Evolutionary conservation across 2,888 invertebrate species (phyloP).

Genomic region (Drosophila borealis): DNA sequence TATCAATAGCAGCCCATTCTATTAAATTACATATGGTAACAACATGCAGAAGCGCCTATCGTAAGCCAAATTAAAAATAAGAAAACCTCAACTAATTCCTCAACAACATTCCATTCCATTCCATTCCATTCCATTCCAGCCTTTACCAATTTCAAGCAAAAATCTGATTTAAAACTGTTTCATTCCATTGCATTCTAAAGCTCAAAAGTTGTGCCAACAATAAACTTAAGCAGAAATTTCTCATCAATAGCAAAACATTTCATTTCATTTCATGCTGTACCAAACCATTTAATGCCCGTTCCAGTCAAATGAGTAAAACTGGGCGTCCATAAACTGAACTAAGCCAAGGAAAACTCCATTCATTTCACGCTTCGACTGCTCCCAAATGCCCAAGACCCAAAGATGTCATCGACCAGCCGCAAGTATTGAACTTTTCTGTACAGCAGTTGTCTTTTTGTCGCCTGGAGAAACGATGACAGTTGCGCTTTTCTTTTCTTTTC

Average conservation of each 20-base stretch:
- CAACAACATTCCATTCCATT: too few species aligned
- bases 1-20: too few species aligned
- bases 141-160: too few species aligned
- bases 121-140: not conserved
- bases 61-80: too few species aligned
- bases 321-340: conserved; percentile 32
- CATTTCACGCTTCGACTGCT: conserved; percentile 69
- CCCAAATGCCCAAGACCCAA: conserved; percentile 42
- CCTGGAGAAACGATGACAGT: conserved; percentile 70
- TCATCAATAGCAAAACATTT: conserved; percentile 5
- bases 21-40: too few species aligned
- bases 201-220: conserved; percentile 7
- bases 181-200: not conserved
- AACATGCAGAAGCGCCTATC: too few species aligned
- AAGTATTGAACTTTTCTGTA: conserved; percentile 47
- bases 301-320: conserved; percentile 23
- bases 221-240: conserved; percentile 1
- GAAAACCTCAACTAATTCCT: too few species aligned
- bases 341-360: conserved; percentile 54
- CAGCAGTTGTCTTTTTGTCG: conserved; percentile 31
- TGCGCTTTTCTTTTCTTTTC: conserved; percentile 60
- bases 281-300: conserved; percentile 8
- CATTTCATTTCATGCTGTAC: conserved; percentile 11
- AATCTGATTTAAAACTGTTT: not conserved
- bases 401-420: conserved; percentile 37